Conservation (phyloP, 1,140 invertebrate genomes). For the Andrena cerasifolii region DNA sequence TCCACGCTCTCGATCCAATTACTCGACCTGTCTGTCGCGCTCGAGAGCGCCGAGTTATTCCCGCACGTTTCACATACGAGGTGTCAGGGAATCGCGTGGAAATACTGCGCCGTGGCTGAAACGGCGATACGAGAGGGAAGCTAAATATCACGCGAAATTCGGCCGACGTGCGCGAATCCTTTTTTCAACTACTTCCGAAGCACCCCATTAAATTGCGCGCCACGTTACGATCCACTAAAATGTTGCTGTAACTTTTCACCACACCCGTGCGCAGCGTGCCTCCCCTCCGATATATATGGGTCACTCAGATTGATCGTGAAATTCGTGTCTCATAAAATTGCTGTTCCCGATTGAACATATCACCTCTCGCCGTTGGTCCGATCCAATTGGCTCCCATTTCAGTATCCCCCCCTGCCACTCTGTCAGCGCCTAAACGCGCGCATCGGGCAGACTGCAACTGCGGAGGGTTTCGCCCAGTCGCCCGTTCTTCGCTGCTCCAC, state of each 20-base stretch:
- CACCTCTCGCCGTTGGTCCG: not conserved
- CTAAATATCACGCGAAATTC: no score
- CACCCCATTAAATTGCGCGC: no score
- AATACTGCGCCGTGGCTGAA: not conserved
- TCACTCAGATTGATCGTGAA: slow-evolving; percentile 39
- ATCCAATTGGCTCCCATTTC: slow-evolving; percentile 24
- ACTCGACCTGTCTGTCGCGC: slow-evolving; percentile 44
- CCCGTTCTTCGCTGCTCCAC: not conserved
- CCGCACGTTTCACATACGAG: not conserved
- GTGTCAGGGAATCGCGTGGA: not conserved
- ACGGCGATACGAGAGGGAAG: no score
- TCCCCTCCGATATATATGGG: slow-evolving; percentile 1
- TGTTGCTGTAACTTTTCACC: not conserved
- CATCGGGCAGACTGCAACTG: not conserved
- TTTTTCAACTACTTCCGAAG: no score
- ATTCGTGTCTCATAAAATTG: slow-evolving; percentile 39
- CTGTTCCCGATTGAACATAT: slow-evolving; percentile 20
- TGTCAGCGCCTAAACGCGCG: not conserved
- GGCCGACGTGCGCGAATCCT: no score
- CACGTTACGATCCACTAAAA: not conserved
- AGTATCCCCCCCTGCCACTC: not conserved
- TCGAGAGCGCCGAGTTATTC: slow-evolving; percentile 32
- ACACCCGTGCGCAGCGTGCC: not conserved
- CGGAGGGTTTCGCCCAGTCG: not conserved
- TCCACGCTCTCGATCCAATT: slow-evolving; percentile 47